Percentiles rank a stretch among this genome's conserved stretches.
These are phyloP conservation scores for Archaeoteleia sp. DNA, from an alignment of 2,888 invertebrate genomes.

Conservation along the genomic window DNA sequence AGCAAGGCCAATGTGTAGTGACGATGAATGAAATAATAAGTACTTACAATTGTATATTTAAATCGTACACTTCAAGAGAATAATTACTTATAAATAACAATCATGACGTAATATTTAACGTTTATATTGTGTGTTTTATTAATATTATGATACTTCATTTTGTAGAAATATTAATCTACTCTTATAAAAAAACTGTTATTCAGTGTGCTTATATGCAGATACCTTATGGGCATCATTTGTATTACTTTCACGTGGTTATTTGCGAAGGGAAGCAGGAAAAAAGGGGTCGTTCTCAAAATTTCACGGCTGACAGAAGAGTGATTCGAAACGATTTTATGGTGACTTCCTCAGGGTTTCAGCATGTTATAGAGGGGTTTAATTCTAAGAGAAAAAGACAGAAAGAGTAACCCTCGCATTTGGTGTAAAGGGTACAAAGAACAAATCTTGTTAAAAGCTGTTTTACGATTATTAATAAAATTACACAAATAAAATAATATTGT, in stretches of 20 bases:
- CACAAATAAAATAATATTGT: not conserved
- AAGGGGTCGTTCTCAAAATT: conserved; percentile 46
- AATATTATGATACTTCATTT: too few relatives aligned
- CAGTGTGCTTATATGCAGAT: conserved; percentile 18
- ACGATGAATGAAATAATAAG: too few relatives aligned
- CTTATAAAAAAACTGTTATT: conserved; percentile 20
- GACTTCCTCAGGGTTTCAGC: conserved; percentile 38
- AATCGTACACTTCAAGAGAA: too few relatives aligned
- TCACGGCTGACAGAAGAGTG: conserved; percentile 41
- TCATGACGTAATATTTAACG: too few relatives aligned
- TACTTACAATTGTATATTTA: too few relatives aligned
- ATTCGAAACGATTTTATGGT: conserved; percentile 52
- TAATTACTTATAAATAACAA: too few relatives aligned
- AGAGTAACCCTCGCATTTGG: conserved; percentile 29
- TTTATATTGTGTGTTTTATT: too few relatives aligned
- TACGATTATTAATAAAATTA: too few relatives aligned
- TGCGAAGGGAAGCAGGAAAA: conserved; percentile 30
- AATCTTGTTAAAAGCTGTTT: conserved; percentile 5
- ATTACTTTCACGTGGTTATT: conserved; percentile 44
- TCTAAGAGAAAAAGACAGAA: conserved; percentile 23
- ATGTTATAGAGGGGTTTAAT: conserved; percentile 27
- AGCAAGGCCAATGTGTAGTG: too few relatives aligned
- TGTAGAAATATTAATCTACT: not conserved
- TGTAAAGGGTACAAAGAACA: conserved; percentile 16
- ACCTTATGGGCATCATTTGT: conserved; percentile 36